Conservation (phyloP, 2,797 vertebrate species). For the Chelmon rostratus region DNA sequence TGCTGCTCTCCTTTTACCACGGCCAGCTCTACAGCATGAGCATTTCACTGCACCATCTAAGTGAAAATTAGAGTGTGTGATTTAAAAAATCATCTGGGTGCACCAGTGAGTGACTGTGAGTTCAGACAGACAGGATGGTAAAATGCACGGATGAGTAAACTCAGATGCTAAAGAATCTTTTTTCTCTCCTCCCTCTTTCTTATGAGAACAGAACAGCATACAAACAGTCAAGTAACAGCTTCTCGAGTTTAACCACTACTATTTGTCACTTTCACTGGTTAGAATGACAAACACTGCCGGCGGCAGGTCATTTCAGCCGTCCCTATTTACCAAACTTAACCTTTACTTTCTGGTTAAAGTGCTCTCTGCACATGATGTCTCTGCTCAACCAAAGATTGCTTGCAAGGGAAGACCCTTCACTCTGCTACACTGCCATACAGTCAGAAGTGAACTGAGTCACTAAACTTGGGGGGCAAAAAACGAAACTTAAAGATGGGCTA, state of each 20-base stretch:
- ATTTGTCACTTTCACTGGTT: background rate
- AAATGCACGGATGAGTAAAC: background rate
- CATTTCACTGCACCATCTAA: background rate
- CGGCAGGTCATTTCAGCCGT: background rate
- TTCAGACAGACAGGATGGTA: background rate
- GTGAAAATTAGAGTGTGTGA: background rate
- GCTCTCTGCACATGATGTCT: background rate
- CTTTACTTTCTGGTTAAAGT: background rate
- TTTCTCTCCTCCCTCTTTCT: background rate
- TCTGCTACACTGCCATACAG: background rate
- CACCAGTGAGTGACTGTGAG: background rate
- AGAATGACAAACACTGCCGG: background rate
- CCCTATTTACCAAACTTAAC: background rate
- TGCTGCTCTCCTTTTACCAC: background rate
- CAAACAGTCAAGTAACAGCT: background rate
- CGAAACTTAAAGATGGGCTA: too few relatives aligned
- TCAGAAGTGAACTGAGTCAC: background rate
- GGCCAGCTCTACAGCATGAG: background rate
- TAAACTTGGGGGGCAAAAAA: too few relatives aligned
- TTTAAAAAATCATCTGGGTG: background rate
- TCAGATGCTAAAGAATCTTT: background rate
- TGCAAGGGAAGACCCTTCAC: background rate
- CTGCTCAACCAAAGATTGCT: background rate
- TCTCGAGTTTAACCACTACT: background rate
- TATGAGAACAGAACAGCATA: background rate